These are phyloP conservation scores for Percopsis transmontana DNA, from an alignment of 2,113 vertebrate species.

Conservation along the genomic window DNA sequence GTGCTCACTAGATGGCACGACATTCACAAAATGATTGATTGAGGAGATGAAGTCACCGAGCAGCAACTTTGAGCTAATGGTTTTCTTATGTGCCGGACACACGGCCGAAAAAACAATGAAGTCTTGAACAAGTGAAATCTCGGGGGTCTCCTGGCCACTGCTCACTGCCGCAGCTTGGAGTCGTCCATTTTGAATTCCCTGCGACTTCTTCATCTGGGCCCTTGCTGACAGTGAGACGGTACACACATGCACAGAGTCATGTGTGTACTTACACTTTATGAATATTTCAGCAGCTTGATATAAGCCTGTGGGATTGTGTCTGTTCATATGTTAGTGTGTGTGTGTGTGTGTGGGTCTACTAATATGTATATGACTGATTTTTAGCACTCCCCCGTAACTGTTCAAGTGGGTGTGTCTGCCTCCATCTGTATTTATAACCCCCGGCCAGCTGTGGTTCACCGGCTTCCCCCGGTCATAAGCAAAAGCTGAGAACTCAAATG, in stretches of 20 bases:
- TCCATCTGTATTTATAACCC: not conserved
- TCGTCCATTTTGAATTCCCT: constrained; percentile 22
- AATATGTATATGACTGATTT: not conserved
- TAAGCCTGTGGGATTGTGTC: constrained; percentile 7
- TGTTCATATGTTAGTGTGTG: not conserved
- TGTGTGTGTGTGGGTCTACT: not conserved
- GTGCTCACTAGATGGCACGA: too few species aligned
- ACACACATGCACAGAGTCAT: not conserved
- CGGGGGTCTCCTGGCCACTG: not conserved
- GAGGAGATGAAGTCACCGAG: too few species aligned
- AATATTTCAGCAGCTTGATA: constrained; percentile 50
- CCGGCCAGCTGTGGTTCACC: too few species aligned
- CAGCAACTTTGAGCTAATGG: too few species aligned
- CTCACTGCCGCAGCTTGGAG: not conserved
- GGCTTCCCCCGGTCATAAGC: not conserved
- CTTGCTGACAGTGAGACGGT: not conserved
- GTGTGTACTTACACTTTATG: not conserved
- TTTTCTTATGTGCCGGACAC: too few species aligned
- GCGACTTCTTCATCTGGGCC: constrained; percentile 14
- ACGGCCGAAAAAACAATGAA: not conserved
- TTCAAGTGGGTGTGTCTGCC: too few species aligned
- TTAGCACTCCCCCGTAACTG: not conserved
- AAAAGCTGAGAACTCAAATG: constrained; percentile 12
- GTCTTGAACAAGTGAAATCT: not conserved
- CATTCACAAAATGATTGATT: too few species aligned